These are phyloP conservation scores for Pogonomyrmex barbatus DNA, from an alignment of 1,140 invertebrate species.

Conservation along the genomic window DNA sequence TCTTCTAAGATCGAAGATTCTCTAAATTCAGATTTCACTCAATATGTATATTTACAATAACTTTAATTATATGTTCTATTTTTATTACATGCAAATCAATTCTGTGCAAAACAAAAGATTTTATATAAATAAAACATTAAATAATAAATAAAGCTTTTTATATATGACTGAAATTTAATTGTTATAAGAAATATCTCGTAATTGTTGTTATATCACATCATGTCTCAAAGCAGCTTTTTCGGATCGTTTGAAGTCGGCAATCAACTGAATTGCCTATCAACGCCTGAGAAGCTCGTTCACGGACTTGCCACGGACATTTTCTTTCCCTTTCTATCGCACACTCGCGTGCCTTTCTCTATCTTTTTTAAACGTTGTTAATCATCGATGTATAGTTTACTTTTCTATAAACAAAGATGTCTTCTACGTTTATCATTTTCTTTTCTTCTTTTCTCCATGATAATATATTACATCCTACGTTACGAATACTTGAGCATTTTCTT, in stretches of 20 bases:
- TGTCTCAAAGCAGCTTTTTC: slow-evolving; percentile 70
- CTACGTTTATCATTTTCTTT: background rate
- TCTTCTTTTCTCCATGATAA: background rate
- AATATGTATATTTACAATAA: background rate
- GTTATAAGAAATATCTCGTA: background rate
- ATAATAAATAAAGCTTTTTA: too few species aligned
- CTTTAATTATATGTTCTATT: background rate
- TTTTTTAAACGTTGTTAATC: slow-evolving; percentile 44
- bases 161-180: background rate
- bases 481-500: background rate
- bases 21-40: background rate
- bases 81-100: background rate
- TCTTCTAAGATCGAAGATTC: background rate
- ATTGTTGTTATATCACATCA: background rate
- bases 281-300: slow-evolving; percentile 75
- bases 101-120: background rate
- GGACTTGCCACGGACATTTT: slow-evolving; percentile 67
- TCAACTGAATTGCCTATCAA: slow-evolving; percentile 86
- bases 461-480: background rate
- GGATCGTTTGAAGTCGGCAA: slow-evolving; percentile 85
- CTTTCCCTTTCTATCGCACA: slow-evolving; percentile 59
- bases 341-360: slow-evolving; percentile 13
- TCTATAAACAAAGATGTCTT: background rate
- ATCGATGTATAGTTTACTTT: background rate
- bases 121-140: background rate